Evolutionary conservation across 2,888 invertebrate genomes (phyloP), one percentile per base, ranked within the genome.

Genomic region (Myathropa florea): DNA sequence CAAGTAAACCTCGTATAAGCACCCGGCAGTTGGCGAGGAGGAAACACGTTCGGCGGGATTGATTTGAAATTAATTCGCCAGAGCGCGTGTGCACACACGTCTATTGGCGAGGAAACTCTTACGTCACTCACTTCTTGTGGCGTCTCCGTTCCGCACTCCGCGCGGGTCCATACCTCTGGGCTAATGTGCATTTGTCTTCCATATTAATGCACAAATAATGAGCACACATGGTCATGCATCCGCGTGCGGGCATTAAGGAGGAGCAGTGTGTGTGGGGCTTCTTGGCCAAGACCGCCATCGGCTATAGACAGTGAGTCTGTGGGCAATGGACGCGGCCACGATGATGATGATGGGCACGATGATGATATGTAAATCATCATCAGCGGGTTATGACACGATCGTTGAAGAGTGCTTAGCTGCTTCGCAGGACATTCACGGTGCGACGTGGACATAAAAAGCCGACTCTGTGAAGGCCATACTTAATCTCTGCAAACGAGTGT

Each of bases 281-380:
- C 63, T 73, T 65, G 65, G 24, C 33, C 60, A 71, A 21, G 46
- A 36, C 21, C 18, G 55, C 77, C 76, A 36, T 36, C 33, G 67
- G 71, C 36, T 85, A 81, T 84, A 85, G 84, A 85, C 84, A 81
- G 59, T 59, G 72, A 85, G 85, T 73, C 68, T 85, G 67, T 57
- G 46, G 61, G 14, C 53, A 18, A n/a, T 21, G 53, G n/a, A n/a
- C n/a, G n/a, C n/a, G n/a, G n/a, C n/a, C n/a, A n/a, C 65, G 75
- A 67, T 33, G 61, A 63, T 36, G 53, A 53, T 36, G 10, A 72
- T 71, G 61, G 70, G 53, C 39, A 71, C 57, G 76, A 24, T 73
- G 85, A 77, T 82, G 85, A 85, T 80, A 61, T 85, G 85, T 73
- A 78, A 85, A 73, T 82, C 82, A 78, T 85, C 77, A 70, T 72